Percentiles rank a stretch among this genome's conserved stretches.
These are phyloP conservation scores for Dipodomys merriami DNA, from an alignment of 2,113 vertebrate species.

Conservation along the genomic window DNA sequence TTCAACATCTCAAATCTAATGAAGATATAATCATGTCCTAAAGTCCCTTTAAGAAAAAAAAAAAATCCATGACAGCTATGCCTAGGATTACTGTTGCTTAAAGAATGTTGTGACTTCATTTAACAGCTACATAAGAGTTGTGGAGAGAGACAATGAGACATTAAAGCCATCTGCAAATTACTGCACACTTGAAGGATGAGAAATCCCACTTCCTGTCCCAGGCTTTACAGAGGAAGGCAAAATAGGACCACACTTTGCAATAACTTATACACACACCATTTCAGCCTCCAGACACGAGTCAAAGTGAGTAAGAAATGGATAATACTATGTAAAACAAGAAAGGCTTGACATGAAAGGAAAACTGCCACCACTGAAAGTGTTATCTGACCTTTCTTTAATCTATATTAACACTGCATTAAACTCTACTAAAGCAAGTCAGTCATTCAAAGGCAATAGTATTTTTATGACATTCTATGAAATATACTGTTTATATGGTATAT, in stretches of 20 bases:
- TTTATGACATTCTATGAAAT: not conserved
- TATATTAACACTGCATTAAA: not conserved
- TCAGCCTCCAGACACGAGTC: not conserved
- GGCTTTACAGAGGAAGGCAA: not conserved
- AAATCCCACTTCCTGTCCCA: not conserved
- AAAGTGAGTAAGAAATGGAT: not conserved
- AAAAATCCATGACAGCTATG: not conserved
- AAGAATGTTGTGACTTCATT: conserved; percentile 24
- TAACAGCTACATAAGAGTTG: not conserved
- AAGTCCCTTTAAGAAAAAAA: not conserved
- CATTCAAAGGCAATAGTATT: not conserved
- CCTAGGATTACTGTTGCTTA: not conserved
- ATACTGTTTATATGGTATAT: not conserved
- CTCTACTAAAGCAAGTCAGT: not conserved
- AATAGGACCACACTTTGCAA: not conserved
- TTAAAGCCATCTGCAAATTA: not conserved
- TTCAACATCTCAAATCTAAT: not conserved
- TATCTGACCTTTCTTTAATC: not conserved
- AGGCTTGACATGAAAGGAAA: not conserved
- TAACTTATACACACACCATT: not conserved
- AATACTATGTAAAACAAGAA: not conserved
- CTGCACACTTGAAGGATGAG: rapidly evolving
- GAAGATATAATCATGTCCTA: conserved; percentile 24
- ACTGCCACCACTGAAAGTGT: not conserved
- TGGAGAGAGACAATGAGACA: not conserved